A percentile compares a stretch with the other conserved stretches of the same genome.
Conservation (phyloP, 2,888 invertebrate species). For the Amaurobius ferox region DNA sequence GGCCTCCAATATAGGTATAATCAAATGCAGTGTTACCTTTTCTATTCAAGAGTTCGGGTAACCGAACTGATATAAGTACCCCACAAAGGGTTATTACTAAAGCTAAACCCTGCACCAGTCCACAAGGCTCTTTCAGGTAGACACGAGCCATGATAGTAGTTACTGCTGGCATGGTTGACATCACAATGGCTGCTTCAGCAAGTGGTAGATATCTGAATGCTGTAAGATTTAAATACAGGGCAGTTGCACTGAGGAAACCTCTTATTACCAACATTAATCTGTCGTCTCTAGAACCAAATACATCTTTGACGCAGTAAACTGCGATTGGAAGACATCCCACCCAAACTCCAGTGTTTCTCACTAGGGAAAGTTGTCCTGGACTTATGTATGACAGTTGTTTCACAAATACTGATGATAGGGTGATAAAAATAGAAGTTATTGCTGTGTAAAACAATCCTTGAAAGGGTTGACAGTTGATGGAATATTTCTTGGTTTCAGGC, state of each 20-base stretch:
- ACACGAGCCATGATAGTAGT: conserved; percentile 83
- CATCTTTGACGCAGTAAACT: conserved; percentile 84
- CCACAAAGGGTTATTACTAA: conserved; percentile 90
- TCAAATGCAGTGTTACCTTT: not conserved
- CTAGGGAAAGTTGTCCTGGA: conserved; percentile 91
- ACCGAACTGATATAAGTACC: conserved; percentile 89
- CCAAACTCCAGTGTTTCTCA: conserved; percentile 90
- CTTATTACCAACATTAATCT: conserved; percentile 86
- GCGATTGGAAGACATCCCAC: conserved; percentile 91
- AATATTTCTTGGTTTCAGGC: too few relatives aligned
- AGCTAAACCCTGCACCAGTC: conserved; percentile 88
- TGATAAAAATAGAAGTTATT: conserved; percentile 83
- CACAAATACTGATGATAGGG: conserved; percentile 92
- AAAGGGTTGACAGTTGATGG: too few relatives aligned
- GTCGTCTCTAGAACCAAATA: conserved; percentile 86
- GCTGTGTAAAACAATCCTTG: conserved; percentile 48
- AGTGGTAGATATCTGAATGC: conserved; percentile 89
- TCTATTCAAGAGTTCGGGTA: conserved; percentile 84
- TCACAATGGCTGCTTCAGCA: conserved; percentile 92
- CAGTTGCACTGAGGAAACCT: conserved; percentile 90
- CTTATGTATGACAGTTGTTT: conserved; percentile 88
- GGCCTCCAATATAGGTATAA: conserved; percentile 82
- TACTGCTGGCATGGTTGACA: conserved; percentile 94
- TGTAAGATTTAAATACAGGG: conserved; percentile 92
- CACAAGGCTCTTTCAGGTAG: conserved; percentile 92